phyloP scores from a whole-genome alignment of 2,113 vertebrate species.

The Dasypus novemcinctus region DNA sequence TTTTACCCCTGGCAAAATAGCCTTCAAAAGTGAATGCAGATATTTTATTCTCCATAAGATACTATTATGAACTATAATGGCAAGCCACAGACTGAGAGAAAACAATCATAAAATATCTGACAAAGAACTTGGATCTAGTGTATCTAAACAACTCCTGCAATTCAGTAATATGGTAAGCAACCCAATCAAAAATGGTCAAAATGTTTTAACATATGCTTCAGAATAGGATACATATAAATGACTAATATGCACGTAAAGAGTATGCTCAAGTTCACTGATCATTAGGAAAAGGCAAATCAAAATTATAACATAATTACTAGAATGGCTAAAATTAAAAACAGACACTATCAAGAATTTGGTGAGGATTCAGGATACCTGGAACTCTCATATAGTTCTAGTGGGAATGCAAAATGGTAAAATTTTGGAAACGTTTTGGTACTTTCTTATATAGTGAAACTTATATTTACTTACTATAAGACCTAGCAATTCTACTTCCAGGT shows the following conservation, averaged over 20 bases:
- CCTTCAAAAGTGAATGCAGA: not conserved
- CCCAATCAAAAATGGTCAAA: not conserved
- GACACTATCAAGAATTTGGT: not conserved
- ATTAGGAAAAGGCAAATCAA: not conserved
- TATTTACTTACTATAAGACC: not conserved
- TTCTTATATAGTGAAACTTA: not conserved
- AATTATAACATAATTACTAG: no score
- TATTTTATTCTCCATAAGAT: not conserved
- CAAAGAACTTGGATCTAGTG: not conserved
- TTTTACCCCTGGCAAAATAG: not conserved
- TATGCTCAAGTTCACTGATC: not conserved
- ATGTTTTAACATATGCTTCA: not conserved
- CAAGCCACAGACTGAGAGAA: not conserved
- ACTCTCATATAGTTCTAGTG: not conserved
- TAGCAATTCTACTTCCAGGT: not conserved
- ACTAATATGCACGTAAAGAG: not conserved
- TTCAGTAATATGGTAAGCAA: not conserved
- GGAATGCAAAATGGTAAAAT: not conserved
- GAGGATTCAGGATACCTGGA: not conserved
- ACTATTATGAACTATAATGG: not conserved
- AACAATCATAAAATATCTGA: not conserved
- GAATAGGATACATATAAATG: not conserved
- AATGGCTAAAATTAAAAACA: not conserved
- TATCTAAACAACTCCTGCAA: not conserved
- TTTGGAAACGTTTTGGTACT: not conserved